A percentile compares a stretch with the other conserved stretches of the same genome.
These are phyloP conservation scores for Peromyscus aztecus DNA, from an alignment of 2,797 vertebrate genomes.

Conservation along the genomic window DNA sequence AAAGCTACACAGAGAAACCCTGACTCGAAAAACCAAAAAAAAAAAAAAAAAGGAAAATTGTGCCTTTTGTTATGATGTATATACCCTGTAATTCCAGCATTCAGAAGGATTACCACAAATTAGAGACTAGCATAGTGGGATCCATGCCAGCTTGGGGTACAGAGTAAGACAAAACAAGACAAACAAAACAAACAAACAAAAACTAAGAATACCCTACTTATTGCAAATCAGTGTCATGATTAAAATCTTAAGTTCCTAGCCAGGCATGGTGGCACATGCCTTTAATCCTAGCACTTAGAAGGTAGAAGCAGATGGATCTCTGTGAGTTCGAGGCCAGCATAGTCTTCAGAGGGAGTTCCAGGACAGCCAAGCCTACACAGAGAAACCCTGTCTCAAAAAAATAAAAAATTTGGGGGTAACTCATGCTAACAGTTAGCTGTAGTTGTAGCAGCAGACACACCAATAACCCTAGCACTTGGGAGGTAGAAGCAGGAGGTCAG, in stretches of 20 bases:
- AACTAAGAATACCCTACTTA: background rate
- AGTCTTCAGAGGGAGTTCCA: background rate
- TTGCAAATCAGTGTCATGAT: background rate
- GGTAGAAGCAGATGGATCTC: background rate
- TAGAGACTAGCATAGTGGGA: background rate
- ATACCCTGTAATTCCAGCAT: no score
- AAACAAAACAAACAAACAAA: no score
- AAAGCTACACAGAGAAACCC: no score
- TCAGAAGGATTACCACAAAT: no score
- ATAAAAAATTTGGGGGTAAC: background rate
- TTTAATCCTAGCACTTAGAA: background rate
- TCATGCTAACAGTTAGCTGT: no score
- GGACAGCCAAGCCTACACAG: background rate
- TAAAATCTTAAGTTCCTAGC: background rate
- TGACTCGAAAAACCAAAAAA: no score
- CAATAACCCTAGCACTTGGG: no score
- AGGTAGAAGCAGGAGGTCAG: no score
- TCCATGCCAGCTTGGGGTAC: background rate
- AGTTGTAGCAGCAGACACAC: no score
- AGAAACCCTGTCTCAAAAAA: background rate
- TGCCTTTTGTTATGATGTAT: no score
- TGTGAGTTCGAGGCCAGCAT: background rate
- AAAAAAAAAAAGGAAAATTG: no score
- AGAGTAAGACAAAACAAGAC: background rate
- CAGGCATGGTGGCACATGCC: background rate